Evolutionary conservation across 2,113 vertebrate species (phyloP).

Genomic region (Spheniscus mendiculus): DNA sequence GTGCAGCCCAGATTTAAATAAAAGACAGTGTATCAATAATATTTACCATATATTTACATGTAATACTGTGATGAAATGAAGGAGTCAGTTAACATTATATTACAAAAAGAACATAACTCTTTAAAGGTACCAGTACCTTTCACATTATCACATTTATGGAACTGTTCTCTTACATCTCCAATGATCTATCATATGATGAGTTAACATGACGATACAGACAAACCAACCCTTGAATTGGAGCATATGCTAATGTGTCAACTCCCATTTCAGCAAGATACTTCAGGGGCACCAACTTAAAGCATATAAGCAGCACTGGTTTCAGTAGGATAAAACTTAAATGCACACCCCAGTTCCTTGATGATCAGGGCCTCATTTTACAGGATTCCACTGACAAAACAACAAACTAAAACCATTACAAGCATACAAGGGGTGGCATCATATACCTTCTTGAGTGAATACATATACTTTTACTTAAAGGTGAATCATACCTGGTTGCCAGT

Average conservation of each 20-base stretch:
- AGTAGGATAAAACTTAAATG: background rate
- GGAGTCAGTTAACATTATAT: constrained; percentile 44
- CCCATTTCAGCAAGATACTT: background rate
- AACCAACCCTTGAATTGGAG: background rate
- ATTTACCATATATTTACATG: constrained; percentile 75
- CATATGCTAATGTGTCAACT: background rate
- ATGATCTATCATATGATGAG: background rate
- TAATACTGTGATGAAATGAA: constrained; percentile 74
- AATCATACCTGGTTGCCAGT: background rate
- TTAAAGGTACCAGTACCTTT: constrained; percentile 53
- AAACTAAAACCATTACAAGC: background rate
- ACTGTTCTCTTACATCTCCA: constrained; percentile 6
- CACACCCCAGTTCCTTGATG: background rate
- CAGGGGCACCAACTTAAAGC: background rate
- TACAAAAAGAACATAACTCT: constrained; percentile 37
- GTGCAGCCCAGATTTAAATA: constrained; percentile 30
- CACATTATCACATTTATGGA: constrained; percentile 25
- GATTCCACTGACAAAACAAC: background rate
- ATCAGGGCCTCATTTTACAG: background rate
- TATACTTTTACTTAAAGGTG: background rate
- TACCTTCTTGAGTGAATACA: background rate
- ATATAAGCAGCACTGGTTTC: background rate
- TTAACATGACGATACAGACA: background rate
- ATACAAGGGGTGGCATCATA: background rate
- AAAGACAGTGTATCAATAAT: constrained; percentile 58